Percentiles rank a stretch among this genome's conserved stretches.
Evolutionary conservation across 2,797 vertebrate species (phyloP).

Genomic region (Coreius guichenoti): DNA sequence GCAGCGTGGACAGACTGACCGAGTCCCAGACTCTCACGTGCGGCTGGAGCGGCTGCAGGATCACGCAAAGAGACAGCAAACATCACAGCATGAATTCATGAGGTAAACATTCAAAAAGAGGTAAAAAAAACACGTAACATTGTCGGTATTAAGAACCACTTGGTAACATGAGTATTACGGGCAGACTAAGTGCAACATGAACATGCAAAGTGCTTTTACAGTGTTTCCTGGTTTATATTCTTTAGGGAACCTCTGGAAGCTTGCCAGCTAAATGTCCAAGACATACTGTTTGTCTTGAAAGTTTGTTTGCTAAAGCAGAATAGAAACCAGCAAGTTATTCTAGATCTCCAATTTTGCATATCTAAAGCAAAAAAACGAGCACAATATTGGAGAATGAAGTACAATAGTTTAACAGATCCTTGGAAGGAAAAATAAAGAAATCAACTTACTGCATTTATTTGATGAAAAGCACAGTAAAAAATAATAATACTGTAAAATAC

Average conservation of each 20-base stretch:
- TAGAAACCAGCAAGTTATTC: not conserved
- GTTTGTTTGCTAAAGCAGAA: not conserved
- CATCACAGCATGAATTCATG: not conserved
- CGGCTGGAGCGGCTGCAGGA: slow-evolving; percentile 87
- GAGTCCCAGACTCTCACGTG: slow-evolving; percentile 98
- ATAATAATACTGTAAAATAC: no score
- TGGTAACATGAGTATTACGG: not conserved
- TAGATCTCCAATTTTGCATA: not conserved
- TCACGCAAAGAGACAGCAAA: not conserved
- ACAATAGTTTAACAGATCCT: not conserved
- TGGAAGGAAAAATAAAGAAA: not conserved
- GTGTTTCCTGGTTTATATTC: not conserved
- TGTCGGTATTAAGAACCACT: not conserved
- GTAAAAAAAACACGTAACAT: not conserved
- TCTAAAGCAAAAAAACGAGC: not conserved
- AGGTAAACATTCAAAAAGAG: not conserved
- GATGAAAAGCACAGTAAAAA: no score
- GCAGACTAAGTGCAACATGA: not conserved
- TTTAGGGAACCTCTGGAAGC: not conserved
- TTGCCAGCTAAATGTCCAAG: not conserved
- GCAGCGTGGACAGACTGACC: slow-evolving; percentile 89
- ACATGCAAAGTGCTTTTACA: not conserved
- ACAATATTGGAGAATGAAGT: not conserved
- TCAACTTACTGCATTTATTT: no score
- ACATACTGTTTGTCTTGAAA: not conserved